Conservation (phyloP, 2,113 vertebrate genomes). For the Saguinus midas region DNA sequence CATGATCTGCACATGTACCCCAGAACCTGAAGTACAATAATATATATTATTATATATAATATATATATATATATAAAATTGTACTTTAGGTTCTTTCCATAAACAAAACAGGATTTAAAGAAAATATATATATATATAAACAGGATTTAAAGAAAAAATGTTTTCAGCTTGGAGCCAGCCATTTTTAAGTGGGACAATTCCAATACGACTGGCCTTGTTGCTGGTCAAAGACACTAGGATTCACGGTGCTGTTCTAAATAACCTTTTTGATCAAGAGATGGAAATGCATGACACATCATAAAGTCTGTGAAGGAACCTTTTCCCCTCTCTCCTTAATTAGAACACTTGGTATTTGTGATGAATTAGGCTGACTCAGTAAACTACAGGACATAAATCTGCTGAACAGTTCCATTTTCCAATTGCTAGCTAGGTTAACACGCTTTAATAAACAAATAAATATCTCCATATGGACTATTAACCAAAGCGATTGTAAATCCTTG, state of each 20-base stretch:
- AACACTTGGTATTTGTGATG: background rate
- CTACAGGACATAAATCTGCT: background rate
- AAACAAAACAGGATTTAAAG: no score
- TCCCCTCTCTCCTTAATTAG: constrained; percentile 9
- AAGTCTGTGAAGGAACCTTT: background rate
- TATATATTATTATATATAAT: no score
- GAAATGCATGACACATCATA: background rate
- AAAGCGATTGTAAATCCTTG: background rate
- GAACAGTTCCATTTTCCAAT: constrained; percentile 44
- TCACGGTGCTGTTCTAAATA: background rate
- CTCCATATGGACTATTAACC: background rate
- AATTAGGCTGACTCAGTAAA: constrained; percentile 10
- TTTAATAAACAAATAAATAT: constrained; percentile 52
- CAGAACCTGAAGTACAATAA: no score
- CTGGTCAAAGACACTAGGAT: background rate
- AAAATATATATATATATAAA: no score
- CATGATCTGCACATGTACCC: no score
- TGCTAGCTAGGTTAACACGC: background rate
- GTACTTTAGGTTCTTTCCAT: no score
- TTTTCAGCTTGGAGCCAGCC: background rate
- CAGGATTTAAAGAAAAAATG: no score
- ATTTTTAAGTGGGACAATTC: background rate
- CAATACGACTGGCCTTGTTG: fast-evolving
- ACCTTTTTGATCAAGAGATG: background rate
- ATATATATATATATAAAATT: no score